Evolutionary conservation across 2,888 invertebrate species (phyloP).

Genomic region (Drosophila algonquin): DNA sequence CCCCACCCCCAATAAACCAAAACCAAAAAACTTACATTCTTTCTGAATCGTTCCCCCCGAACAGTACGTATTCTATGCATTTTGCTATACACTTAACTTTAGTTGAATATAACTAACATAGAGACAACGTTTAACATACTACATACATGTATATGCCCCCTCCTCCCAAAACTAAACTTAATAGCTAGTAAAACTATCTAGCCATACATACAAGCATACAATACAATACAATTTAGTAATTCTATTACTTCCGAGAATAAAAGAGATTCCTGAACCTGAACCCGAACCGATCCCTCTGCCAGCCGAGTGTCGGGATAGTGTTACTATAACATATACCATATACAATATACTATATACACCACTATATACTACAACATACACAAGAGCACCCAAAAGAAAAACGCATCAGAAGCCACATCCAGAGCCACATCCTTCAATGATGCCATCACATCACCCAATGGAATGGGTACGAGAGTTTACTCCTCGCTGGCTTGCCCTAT

Average conservation of each 20-base stretch:
- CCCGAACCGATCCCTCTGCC: conserved; percentile 8
- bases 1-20: conserved; percentile 11
- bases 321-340: background rate
- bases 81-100: conserved; percentile 26
- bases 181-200: conserved; percentile 20
- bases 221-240: background rate
- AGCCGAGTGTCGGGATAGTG: conserved; percentile 4
- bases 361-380: background rate
- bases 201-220: conserved; percentile 6
- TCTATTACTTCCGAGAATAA: background rate
- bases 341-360: background rate
- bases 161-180: conserved; percentile 14
- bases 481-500: conserved; percentile 5
- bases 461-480: conserved; percentile 5
- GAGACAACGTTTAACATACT: conserved; percentile 27
- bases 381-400: background rate
- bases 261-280: background rate
- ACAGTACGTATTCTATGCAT: conserved; percentile 29
- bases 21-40: background rate
- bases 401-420: background rate
- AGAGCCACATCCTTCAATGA: conserved; percentile 1
- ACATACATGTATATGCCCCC: background rate
- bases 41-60: conserved; percentile 16
- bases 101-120: conserved; percentile 13
- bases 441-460: conserved; percentile 3